Conservation (phyloP, 35 echinoderm and acorn worm species). For the Apostichopus parvimensis region DNA sequence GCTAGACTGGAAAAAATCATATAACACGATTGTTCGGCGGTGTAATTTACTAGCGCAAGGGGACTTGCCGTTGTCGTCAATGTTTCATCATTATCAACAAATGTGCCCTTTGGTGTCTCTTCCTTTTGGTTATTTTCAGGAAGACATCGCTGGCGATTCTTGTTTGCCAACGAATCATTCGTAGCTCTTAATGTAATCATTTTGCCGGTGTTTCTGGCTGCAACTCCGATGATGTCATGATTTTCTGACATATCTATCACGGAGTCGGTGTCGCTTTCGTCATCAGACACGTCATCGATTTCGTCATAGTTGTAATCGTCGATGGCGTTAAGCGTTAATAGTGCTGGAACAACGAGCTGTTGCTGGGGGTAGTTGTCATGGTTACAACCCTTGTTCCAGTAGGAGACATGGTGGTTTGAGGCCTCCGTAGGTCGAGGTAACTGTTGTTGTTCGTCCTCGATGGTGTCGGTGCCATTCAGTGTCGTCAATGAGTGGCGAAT, state of each 20-base stretch:
- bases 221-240: too few relatives aligned
- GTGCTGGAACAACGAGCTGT: neutral
- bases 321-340: neutral
- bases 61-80: neutral
- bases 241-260: too few relatives aligned
- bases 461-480: neutral
- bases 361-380: neutral
- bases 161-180: too few relatives aligned
- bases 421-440: neutral
- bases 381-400: neutral
- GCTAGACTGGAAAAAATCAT: neutral
- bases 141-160: too few relatives aligned
- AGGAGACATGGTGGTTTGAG: neutral
- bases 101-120: too few relatives aligned
- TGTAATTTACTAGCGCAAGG: neutral
- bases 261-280: neutral
- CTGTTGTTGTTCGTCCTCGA: neutral
- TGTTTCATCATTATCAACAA: too few relatives aligned
- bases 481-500: too few relatives aligned
- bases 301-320: neutral
- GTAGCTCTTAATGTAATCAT: too few relatives aligned
- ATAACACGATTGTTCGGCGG: too few relatives aligned
- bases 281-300: conserved; percentile 1
- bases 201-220: too few relatives aligned
- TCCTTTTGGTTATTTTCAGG: too few relatives aligned